A percentile compares a stretch with the other conserved stretches of the same genome.
Conservation (phyloP, 2,888 invertebrate species). For the Heliconius ismenius region DNA sequence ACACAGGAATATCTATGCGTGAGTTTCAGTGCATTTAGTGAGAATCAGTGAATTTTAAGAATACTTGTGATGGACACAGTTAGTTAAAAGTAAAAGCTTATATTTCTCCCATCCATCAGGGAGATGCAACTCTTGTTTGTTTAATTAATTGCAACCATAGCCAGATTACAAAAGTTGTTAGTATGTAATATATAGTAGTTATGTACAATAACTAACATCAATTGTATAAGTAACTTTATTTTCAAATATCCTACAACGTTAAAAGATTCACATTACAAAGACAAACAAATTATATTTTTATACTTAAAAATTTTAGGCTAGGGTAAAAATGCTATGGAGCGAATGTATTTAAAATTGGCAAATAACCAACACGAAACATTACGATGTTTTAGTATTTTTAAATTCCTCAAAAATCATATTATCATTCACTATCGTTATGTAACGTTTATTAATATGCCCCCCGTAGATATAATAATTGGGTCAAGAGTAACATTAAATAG, state of each 20-base stretch:
- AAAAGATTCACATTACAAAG: constrained; percentile 3
- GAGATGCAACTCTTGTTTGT: neutral
- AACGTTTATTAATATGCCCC: neutral
- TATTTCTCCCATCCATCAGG: neutral
- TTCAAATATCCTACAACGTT: neutral
- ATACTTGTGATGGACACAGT: too few species aligned
- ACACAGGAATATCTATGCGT: neutral
- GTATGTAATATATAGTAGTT: too few species aligned
- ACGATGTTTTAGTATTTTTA: neutral
- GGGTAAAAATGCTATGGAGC: neutral
- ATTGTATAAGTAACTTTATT: neutral
- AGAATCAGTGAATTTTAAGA: too few species aligned
- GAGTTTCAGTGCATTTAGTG: neutral
- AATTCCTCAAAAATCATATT: constrained; percentile 22
- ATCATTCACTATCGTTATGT: neutral
- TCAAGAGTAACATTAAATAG: constrained; percentile 14
- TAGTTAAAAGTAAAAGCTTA: neutral
- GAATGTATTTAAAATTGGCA: constrained; percentile 53
- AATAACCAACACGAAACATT: constrained; percentile 50
- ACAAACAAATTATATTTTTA: neutral
- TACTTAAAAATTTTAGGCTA: constrained; percentile 2
- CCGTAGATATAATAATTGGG: constrained; percentile 9
- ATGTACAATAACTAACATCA: neutral
- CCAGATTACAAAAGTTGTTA: neutral
- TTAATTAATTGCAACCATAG: neutral